Base-by-base conservation (phyloP, 2,797 vertebrate species). In the Cryptoblepharus egeriae region DNA sequence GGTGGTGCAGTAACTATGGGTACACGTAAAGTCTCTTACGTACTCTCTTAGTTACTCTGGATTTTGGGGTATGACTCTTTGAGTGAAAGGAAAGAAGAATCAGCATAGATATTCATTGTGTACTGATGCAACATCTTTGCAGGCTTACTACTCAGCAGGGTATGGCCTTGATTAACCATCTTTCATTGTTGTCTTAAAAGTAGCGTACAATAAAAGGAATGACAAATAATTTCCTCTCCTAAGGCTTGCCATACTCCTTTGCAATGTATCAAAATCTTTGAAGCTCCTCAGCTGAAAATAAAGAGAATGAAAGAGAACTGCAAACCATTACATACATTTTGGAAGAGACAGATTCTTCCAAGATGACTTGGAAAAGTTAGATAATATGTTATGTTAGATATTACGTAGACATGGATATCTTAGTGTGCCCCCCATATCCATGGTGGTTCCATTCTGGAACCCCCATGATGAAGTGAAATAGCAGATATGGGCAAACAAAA, bases 61-160 rank as follows among this genome's bases (percentile, higher is more conserved):
- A n/a, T n/a, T n/a, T n/a, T n/a, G n/a, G n/a, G n/a, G n/a, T n/a
- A n/a, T n/a, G n/a, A 10, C 35, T 22, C 32, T 24, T 32, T 68
- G 35, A 39, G 35, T 7, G 65, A 68, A 4, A 37, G 64, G 30
- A 1, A 65, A 65, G 18, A 65, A 67, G 37, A 67, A 67, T 39
- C 65, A 4, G 20, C 24, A 20, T 18, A 67, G 7, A 37, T 18
- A 67, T 37, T 30, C 32, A 37, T 32, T 24, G 65, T 32, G 18
- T 20, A 39, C 37, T 79, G 71, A 87, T 79, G 79, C 60, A 77
- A 11, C 6, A 77, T 3, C 82, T 28, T 81, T 87, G 70, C 77
- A 67, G 84, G 6, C 11, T 72, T 57, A 39, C 55, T 6, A 15
- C 1, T 70, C 80, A 28, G 73, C 88, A 55, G n/a, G 67, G 26